These are phyloP conservation scores for Armadillidium nasatum DNA, from an alignment of 1,140 invertebrate species.

Conservation along the genomic window DNA sequence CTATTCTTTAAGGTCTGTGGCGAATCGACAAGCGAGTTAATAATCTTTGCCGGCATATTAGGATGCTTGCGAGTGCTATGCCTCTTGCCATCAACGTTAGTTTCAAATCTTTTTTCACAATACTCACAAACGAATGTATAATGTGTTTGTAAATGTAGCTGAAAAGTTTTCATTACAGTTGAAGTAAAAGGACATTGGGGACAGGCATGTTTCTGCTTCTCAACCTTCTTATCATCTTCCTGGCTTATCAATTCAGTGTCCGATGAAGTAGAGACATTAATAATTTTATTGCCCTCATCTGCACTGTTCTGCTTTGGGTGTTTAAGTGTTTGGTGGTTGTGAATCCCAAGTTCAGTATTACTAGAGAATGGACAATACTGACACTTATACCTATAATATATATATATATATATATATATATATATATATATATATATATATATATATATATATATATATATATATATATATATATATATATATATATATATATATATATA, in stretches of 20 bases:
- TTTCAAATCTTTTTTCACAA: not conserved
- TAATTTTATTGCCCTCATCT: slow-evolving; percentile 27
- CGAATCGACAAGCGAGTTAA: not conserved
- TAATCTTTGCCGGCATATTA: not conserved
- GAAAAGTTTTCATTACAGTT: slow-evolving; percentile 10
- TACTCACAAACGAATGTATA: not conserved
- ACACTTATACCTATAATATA: slow-evolving; percentile 35
- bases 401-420: no score
- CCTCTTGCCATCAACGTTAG: not conserved
- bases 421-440: no score
- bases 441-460: no score
- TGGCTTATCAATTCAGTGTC: not conserved
- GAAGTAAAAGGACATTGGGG: slow-evolving; percentile 27
- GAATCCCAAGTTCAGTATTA: slow-evolving; percentile 35
- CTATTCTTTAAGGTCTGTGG: not conserved
- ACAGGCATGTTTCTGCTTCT: slow-evolving; percentile 24
- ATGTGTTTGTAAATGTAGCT: slow-evolving; percentile 25
- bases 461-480: no score
- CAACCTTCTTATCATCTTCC: not conserved
- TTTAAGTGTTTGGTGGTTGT: slow-evolving; percentile 26
- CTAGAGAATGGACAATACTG: slow-evolving; percentile 39
- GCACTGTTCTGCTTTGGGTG: slow-evolving; percentile 30
- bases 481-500: no score
- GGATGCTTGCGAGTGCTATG: not conserved
- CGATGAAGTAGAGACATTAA: slow-evolving; percentile 10